Percentiles rank a stretch among this genome's conserved stretches.
phyloP scores from a whole-genome alignment of 1,140 invertebrate species.

The Lepidurus couesii region DNA sequence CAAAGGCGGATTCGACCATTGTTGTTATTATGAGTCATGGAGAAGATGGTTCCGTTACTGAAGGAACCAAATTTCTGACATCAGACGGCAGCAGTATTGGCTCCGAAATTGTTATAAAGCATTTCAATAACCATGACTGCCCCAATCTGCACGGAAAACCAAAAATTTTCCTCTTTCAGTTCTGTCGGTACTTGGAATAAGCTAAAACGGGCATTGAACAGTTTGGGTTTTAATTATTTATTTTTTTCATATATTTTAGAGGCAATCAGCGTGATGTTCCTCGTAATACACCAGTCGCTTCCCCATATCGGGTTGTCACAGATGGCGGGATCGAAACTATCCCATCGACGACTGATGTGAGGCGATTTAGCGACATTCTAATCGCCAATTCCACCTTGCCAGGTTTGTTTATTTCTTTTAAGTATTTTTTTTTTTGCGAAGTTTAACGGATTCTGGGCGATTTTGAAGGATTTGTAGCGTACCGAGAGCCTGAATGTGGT shows the following conservation, averaged over 20 bases:
- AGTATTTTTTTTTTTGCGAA: neutral
- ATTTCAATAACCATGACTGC: slow-evolving; percentile 57
- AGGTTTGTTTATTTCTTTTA: slow-evolving; percentile 41
- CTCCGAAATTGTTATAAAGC: slow-evolving; percentile 50
- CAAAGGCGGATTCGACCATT: slow-evolving; percentile 49
- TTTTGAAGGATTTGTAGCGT: slow-evolving; percentile 54
- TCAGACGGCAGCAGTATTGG: slow-evolving; percentile 47
- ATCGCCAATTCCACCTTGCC: slow-evolving; percentile 60
- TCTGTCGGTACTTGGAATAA: slow-evolving; percentile 52
- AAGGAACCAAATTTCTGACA: slow-evolving; percentile 38
- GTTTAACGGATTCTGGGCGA: slow-evolving; percentile 27
- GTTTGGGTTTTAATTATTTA: slow-evolving; percentile 26
- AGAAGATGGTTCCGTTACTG: slow-evolving; percentile 31
- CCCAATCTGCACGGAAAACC: slow-evolving; percentile 57
- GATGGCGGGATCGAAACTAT: neutral
- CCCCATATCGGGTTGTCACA: too few relatives aligned
- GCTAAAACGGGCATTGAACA: neutral
- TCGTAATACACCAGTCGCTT: slow-evolving; percentile 29
- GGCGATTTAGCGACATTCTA: slow-evolving; percentile 56
- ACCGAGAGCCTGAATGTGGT: slow-evolving; percentile 55
- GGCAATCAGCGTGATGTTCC: neutral
- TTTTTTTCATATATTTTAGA: slow-evolving; percentile 22
- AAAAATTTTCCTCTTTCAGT: slow-evolving; percentile 73
- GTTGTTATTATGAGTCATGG: slow-evolving; percentile 58
- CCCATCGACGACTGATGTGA: slow-evolving; percentile 30